phyloP scores from a whole-genome alignment of 2,797 vertebrate species.

The Dryobates pubescens region DNA sequence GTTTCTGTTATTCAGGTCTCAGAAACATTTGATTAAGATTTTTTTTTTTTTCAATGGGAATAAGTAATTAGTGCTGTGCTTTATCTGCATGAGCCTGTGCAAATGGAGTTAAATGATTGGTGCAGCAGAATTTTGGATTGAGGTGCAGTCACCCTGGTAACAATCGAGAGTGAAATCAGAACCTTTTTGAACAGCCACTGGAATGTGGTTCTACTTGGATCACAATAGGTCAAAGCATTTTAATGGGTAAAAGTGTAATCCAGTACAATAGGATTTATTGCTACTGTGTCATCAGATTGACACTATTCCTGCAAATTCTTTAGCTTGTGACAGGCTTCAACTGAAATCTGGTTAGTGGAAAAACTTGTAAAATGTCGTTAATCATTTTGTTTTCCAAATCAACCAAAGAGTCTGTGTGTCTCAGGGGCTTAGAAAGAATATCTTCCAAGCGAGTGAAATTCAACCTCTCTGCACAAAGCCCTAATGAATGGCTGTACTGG shows the following conservation, averaged over 20 bases:
- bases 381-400: slow-evolving; percentile 55
- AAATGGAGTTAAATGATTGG: background rate
- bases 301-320: slow-evolving; percentile 34
- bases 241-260: slow-evolving; percentile 24
- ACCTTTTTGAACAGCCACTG: slow-evolving; percentile 46
- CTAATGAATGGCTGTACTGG: slow-evolving; percentile 16
- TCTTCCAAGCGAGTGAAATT: slow-evolving; percentile 35
- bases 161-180: slow-evolving; percentile 65
- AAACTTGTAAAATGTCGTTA: slow-evolving; percentile 12
- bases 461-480: slow-evolving; percentile 18
- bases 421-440: background rate
- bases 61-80: slow-evolving; percentile 26
- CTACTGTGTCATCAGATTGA: slow-evolving; percentile 27
- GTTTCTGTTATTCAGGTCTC: background rate
- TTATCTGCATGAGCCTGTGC: background rate
- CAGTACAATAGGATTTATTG: slow-evolving; percentile 60
- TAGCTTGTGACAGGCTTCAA: slow-evolving; percentile 10
- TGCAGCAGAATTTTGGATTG: slow-evolving; percentile 43
- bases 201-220: slow-evolving; percentile 69
- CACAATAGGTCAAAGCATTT: slow-evolving; percentile 48
- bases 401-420: background rate
- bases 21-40: background rate
- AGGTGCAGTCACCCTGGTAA: slow-evolving; percentile 59
- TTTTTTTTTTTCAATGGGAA: background rate
- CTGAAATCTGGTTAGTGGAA: slow-evolving; percentile 32